A percentile compares a stretch with the other conserved stretches of the same genome.
Evolutionary conservation across 2,797 vertebrate genomes (phyloP).

Genomic region (Erithacus rubecula): DNA sequence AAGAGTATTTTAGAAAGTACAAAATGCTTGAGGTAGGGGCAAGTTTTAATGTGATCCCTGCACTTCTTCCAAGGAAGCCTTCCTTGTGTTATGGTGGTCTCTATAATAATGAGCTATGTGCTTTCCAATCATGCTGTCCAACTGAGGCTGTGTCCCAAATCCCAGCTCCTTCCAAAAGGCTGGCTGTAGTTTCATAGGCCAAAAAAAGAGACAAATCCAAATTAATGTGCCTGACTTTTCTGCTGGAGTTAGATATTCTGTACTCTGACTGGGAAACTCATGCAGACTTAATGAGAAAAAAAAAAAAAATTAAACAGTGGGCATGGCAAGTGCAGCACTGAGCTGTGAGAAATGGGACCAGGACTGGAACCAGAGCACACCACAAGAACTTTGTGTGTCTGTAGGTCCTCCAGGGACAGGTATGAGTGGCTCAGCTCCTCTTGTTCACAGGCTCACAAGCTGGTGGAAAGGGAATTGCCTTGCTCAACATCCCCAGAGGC

Average conservation of each 20-base stretch:
- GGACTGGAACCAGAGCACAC: neutral
- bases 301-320: fast-evolving
- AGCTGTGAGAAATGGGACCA: neutral
- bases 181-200: neutral
- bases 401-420: neutral
- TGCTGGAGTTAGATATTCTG: neutral
- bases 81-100: fast-evolving
- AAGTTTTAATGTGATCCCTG: neutral
- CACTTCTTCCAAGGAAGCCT: neutral
- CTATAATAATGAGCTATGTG: neutral
- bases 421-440: neutral
- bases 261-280: neutral
- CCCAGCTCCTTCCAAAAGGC: neutral
- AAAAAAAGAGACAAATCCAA: neutral
- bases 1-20: neutral
- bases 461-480: neutral
- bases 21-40: neutral
- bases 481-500: neutral
- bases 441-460: neutral
- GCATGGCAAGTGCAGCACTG: neutral
- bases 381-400: fast-evolving
- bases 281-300: neutral
- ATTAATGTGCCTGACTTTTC: neutral
- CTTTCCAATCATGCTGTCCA: neutral
- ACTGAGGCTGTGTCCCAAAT: neutral